Evolutionary conservation across 2,113 vertebrate species (phyloP).

Genomic region (Galeopterus variegatus): DNA sequence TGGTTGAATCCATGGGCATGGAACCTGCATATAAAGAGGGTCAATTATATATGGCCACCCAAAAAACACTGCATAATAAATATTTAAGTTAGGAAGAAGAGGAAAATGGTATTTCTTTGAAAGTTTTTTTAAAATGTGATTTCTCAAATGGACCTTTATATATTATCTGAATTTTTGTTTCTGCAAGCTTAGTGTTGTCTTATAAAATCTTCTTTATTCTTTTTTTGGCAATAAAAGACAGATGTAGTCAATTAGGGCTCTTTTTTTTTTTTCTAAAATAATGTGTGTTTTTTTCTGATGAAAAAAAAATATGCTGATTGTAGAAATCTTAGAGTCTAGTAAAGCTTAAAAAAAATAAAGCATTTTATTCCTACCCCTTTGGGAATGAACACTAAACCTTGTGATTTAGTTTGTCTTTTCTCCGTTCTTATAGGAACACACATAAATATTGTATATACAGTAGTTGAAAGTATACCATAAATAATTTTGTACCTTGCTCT

Average conservation of each 20-base stretch:
- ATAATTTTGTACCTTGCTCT: not conserved
- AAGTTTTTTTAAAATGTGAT: not conserved
- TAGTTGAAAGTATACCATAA: not conserved
- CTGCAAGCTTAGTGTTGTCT: not conserved
- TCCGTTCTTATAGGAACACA: not conserved
- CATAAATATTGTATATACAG: conserved; percentile 1
- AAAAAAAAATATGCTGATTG: conserved; percentile 70
- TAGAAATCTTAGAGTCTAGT: conserved; percentile 66
- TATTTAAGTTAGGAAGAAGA: not conserved
- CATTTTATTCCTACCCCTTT: not conserved
- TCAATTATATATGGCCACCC: not conserved
- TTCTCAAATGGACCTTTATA: conserved; percentile 51
- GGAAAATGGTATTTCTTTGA: not conserved
- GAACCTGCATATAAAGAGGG: too few species aligned
- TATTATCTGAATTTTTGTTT: conserved; percentile 28
- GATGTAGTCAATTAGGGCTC: not conserved
- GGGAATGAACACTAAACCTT: conserved; percentile 35
- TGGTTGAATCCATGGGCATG: too few species aligned
- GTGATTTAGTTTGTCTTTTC: conserved; percentile 31
- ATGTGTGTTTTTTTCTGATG: not conserved
- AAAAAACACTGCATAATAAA: not conserved
- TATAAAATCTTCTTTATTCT: not conserved
- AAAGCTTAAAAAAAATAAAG: conserved; percentile 71
- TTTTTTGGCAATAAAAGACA: conserved; percentile 50
- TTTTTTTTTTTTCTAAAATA: conserved; percentile 5